phyloP scores from a whole-genome alignment of 2,888 invertebrate species.

The Cephus sareptanus region DNA sequence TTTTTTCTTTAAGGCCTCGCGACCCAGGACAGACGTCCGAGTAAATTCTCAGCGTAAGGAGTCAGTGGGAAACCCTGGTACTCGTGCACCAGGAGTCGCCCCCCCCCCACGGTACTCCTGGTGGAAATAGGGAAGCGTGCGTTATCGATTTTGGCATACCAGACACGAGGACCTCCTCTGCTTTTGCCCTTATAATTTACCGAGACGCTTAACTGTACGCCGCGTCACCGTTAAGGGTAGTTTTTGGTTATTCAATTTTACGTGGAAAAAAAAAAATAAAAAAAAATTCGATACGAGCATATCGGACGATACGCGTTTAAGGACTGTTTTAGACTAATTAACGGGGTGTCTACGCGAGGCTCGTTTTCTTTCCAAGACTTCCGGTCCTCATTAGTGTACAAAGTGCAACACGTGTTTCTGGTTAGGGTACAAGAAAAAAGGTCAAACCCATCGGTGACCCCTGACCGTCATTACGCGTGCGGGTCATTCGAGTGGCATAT shows the following conservation, averaged over 20 bases:
- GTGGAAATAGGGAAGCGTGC: slow-evolving; percentile 26
- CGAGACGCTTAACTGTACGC: slow-evolving; percentile 22
- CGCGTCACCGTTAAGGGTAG: background rate
- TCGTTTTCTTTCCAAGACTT: background rate
- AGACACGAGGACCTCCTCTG: slow-evolving; percentile 56
- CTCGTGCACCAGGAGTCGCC: background rate
- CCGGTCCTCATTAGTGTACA: background rate
- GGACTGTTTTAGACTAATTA: background rate
- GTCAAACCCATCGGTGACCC: background rate
- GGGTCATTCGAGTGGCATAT: background rate
- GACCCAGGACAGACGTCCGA: background rate
- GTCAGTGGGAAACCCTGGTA: background rate
- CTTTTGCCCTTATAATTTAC: slow-evolving; percentile 60
- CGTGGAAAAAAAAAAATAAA: too few relatives aligned
- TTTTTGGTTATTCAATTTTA: background rate
- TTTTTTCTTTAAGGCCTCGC: background rate
- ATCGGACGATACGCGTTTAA: background rate
- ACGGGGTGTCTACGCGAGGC: background rate
- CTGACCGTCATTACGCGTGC: background rate
- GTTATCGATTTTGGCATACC: slow-evolving; percentile 62
- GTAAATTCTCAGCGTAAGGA: background rate
- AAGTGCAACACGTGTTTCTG: background rate
- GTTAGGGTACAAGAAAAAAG: background rate
- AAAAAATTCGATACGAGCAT: background rate
- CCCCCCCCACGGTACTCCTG: too few relatives aligned